phyloP scores from a whole-genome alignment of 2,797 vertebrate species.

The Spea hammondii region DNA sequence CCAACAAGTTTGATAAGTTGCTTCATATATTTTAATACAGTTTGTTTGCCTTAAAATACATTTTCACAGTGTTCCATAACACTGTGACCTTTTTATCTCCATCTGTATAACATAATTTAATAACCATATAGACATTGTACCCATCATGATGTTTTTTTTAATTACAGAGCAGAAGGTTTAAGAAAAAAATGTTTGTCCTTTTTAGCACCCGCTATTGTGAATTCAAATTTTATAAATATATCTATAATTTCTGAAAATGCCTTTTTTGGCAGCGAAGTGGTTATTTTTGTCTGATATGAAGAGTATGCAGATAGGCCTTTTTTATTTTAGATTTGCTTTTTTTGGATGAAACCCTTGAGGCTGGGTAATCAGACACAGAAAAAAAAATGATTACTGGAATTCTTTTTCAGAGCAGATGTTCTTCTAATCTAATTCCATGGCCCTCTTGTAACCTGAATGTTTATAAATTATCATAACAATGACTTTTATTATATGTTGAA shows the following conservation, averaged over 20 bases:
- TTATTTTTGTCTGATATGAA: conserved; percentile 10
- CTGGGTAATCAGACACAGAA: conserved; percentile 29
- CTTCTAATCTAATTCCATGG: conserved; percentile 42
- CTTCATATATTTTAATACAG: no score
- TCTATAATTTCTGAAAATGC: background rate
- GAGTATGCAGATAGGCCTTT: background rate
- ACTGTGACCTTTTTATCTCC: no score
- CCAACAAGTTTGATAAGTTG: no score
- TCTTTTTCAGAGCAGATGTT: conserved; percentile 42
- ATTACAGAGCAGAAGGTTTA: no score
- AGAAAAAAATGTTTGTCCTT: no score
- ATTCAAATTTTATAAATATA: background rate
- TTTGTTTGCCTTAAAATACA: no score
- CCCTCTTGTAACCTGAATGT: conserved; percentile 47
- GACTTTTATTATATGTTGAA: conserved; percentile 46
- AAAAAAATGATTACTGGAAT: conserved; percentile 36
- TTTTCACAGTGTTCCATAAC: no score
- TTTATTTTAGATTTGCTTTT: conserved; percentile 24
- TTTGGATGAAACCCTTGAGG: conserved; percentile 32
- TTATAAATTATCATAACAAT: conserved; percentile 47
- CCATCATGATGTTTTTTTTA: no score
- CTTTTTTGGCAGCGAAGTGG: background rate
- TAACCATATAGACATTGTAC: no score
- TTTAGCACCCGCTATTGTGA: no score
- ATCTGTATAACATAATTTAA: no score